phyloP scores from a whole-genome alignment of 2,113 vertebrate genomes.

The Gasterosteus aculeatus region DNA sequence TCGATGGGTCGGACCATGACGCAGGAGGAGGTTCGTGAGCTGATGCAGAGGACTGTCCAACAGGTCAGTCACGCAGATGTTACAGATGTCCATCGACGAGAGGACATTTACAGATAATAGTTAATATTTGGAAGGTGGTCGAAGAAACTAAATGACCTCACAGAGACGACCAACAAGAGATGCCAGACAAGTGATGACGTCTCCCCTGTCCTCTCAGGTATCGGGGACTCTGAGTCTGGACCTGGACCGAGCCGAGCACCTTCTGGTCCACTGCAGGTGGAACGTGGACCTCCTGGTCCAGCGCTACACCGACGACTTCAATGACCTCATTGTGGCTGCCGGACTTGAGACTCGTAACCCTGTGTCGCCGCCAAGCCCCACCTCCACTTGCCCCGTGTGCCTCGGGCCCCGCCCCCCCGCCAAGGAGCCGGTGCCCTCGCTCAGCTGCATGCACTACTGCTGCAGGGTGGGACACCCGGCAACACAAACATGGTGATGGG shows the following conservation, averaged over 20 bases:
- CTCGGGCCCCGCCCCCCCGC: constrained; percentile 77
- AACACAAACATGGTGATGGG: background rate
- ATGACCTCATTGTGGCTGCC: constrained; percentile 83
- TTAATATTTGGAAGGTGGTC: no score
- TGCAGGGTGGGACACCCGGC: background rate
- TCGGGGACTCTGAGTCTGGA: constrained; percentile 87
- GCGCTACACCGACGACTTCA: constrained; percentile 87
- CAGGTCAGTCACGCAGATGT: constrained; percentile 69
- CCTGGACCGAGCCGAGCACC: constrained; percentile 86
- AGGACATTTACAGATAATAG: no score
- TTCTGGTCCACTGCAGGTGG: constrained; percentile 92
- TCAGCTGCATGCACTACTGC: constrained; percentile 95
- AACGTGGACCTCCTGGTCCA: constrained; percentile 92
- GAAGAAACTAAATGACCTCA: no score
- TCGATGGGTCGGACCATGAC: constrained; percentile 93
- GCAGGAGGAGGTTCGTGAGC: constrained; percentile 88
- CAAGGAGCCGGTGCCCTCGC: constrained; percentile 78
- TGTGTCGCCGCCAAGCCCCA: constrained; percentile 66
- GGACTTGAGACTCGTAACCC: constrained; percentile 83
- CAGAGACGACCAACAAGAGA: background rate
- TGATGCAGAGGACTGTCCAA: constrained; percentile 90
- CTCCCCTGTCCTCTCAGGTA: constrained; percentile 75
- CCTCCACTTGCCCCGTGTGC: constrained; percentile 89
- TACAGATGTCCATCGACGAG: no score
- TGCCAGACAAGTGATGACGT: background rate